A percentile compares a stretch with the other conserved stretches of the same genome.
These are phyloP conservation scores for Tupaia chinensis DNA, from an alignment of 2,113 vertebrate species.

Conservation along the genomic window DNA sequence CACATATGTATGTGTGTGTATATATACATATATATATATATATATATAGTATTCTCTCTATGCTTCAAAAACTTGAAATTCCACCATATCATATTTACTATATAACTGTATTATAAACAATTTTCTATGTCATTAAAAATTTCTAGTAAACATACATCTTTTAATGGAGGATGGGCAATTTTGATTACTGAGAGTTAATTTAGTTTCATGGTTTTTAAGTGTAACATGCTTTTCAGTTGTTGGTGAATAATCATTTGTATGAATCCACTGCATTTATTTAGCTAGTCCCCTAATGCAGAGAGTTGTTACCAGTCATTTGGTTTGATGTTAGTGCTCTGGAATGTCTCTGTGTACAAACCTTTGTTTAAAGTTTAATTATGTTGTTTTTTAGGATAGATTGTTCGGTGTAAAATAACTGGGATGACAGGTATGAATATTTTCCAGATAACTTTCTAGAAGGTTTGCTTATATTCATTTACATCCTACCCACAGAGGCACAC, in stretches of 20 bases:
- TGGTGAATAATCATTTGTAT: not conserved
- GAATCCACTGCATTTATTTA: not conserved
- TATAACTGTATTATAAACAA: not conserved
- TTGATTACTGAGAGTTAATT: not conserved
- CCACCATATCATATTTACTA: not conserved
- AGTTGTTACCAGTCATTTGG: not conserved
- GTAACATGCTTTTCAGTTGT: not conserved
- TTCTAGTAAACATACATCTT: not conserved
- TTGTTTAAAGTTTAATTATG: not conserved
- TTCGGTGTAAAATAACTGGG: not conserved
- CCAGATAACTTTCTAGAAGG: constrained; percentile 2
- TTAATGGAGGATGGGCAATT: not conserved
- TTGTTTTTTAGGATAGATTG: not conserved
- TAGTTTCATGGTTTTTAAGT: not conserved
- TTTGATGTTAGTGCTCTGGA: not conserved
- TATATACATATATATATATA: too few species aligned
- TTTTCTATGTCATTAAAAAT: not conserved
- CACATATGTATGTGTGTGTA: too few species aligned
- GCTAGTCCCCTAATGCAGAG: not conserved
- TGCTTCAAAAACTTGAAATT: constrained; percentile 27
- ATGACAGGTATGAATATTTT: not conserved
- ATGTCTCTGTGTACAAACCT: not conserved
- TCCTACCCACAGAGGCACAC: not conserved
- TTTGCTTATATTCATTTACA: not conserved
- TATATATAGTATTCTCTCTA: not conserved